Base-by-base conservation (phyloP, 2,888 invertebrate genomes). In the Xestoiulus laeticollis region DNA sequence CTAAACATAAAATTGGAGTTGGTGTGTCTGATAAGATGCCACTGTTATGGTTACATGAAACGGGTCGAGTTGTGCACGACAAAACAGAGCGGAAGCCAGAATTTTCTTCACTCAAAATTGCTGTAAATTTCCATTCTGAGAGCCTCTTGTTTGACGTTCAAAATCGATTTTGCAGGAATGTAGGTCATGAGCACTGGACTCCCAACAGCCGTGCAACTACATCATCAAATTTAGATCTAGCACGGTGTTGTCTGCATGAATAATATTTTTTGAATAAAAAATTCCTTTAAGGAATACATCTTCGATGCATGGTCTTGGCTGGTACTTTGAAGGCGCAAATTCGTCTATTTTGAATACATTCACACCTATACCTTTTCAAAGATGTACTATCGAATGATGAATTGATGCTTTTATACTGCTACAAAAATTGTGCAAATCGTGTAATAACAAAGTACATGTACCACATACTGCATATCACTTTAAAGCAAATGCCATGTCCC, bases 101-200 rank as follows among this genome's bases (percentile, higher is more conserved):
- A 26, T 78, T 78, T 78, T 30, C 78, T 30, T 30, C 78, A 0
- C 30, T 78, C 30, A 78, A 30, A n/a, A 78, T 78, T 78, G 78
- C 78, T 30, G 26, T 78, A 78, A 78, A 78, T 78, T 78, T 78
- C 30, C 30, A 78, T 78, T 22, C 30, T 10, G 78, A 30, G 78
- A 26, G 10, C 78, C 78, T 68, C 68, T 78, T 78, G 78, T 78
- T 78, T 78, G 22, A 78, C 78, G 14, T 30, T 14, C 3, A 78
- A 78, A 78, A 78, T 78, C 78, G 78, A 78, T 78, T 78, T 30
- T 30, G 78, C 12, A 78, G 78, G 12, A 78, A 78, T 78, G 78
- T 78, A 78, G 78, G 78, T 78, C 78, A 78, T 22, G 26, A 30
- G 30, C 78, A 78, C 78, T 78, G 78, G 78, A 78, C 78, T 26